These are phyloP conservation scores for Notarius quadriscutis DNA, from an alignment of 2,113 vertebrate genomes.

Conservation along the genomic window DNA sequence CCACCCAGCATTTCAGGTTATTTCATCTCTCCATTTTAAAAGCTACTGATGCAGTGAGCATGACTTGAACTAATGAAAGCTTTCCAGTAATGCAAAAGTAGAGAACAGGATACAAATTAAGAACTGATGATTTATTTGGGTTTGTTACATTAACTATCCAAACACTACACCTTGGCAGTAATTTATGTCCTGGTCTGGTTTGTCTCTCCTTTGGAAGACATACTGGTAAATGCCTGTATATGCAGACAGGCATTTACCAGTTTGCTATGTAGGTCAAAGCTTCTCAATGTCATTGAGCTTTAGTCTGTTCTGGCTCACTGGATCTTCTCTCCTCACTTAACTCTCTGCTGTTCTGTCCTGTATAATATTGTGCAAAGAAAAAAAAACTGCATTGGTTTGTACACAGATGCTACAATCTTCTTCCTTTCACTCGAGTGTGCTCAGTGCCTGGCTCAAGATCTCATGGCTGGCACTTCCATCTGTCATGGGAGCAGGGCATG, in stretches of 20 bases:
- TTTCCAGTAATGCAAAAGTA: background rate
- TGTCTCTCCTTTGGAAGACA: conserved; percentile 28
- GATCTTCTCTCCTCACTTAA: background rate
- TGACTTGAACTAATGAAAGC: background rate
- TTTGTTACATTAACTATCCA: background rate
- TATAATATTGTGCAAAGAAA: background rate
- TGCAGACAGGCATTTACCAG: conserved; percentile 20
- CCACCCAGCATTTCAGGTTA: background rate
- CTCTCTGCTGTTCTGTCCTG: background rate
- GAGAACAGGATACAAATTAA: background rate
- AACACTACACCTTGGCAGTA: conserved; percentile 15
- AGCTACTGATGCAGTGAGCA: background rate
- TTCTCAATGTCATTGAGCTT: conserved; percentile 34
- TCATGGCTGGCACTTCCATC: conserved; percentile 43
- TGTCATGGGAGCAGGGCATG: conserved; percentile 24
- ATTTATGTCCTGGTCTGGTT: conserved; percentile 30
- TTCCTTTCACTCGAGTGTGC: conserved; percentile 6
- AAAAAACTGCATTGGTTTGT: background rate
- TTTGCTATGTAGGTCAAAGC: conserved; percentile 46
- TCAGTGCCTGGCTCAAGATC: conserved; percentile 20
- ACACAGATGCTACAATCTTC: background rate
- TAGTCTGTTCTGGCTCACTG: conserved; percentile 25
- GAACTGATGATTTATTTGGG: background rate
- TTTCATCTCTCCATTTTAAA: background rate
- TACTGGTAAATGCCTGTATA: background rate